Conservation (phyloP, 2,113 vertebrate species). For the Sigmodon hispidus region DNA sequence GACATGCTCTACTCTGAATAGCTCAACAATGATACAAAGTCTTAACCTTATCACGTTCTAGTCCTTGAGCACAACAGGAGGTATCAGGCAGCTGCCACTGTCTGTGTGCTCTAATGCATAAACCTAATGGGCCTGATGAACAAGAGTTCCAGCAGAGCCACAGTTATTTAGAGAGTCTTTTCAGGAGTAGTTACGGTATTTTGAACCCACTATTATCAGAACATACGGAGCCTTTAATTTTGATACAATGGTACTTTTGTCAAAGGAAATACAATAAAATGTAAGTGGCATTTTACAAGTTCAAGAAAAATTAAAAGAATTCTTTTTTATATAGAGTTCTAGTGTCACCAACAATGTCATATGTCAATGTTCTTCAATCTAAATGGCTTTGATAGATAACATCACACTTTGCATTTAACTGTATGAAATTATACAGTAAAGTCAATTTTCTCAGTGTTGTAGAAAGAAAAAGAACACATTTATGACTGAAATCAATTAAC, state of each 20-base stretch:
- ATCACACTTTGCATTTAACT: conserved; percentile 1
- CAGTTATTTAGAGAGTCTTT: conserved; percentile 61
- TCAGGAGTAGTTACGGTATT: conserved; percentile 61
- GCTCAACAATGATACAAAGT: conserved; percentile 54
- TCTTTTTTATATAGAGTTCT: not conserved
- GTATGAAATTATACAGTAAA: conserved; percentile 15
- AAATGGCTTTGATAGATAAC: conserved; percentile 46
- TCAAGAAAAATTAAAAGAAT: not conserved
- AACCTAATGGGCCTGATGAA: conserved; percentile 63
- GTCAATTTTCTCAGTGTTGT: not conserved
- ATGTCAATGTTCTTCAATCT: not conserved
- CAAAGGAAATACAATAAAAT: conserved; percentile 44
- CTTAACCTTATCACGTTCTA: conserved; percentile 75
- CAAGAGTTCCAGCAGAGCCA: conserved; percentile 60
- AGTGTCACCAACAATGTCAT: not conserved
- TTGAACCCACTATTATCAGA: conserved; percentile 56
- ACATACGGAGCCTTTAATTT: conserved; percentile 64
- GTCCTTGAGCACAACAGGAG: conserved; percentile 74
- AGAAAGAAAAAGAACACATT: not conserved
- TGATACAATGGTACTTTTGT: conserved; percentile 51
- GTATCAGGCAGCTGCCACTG: conserved; percentile 63
- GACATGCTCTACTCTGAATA: not conserved
- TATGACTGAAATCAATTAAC: not conserved
- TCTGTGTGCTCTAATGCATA: conserved; percentile 59
- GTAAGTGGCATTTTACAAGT: conserved; percentile 44